These are phyloP conservation scores for Eolophus roseicapilla DNA, from an alignment of 2,113 vertebrate species.

Conservation along the genomic window DNA sequence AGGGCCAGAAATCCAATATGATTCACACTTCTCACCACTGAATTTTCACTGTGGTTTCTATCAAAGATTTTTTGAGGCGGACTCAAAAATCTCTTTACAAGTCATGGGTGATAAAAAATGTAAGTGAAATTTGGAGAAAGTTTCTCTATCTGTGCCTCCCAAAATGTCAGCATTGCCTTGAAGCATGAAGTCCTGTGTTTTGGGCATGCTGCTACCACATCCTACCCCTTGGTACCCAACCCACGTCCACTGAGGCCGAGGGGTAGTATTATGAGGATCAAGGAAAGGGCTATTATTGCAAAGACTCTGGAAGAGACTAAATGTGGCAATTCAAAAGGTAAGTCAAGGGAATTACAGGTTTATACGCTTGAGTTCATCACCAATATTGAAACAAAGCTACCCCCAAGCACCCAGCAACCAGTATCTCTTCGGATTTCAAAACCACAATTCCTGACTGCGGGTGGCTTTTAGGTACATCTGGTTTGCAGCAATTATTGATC, in stretches of 20 bases:
- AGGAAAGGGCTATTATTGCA: background rate
- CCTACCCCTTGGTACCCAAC: background rate
- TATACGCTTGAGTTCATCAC: background rate
- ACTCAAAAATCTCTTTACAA: background rate
- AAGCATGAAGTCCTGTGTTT: rapidly evolving
- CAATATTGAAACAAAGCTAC: background rate
- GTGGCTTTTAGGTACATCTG: background rate
- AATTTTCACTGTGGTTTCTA: background rate
- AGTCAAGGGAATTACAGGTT: background rate
- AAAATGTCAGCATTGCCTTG: rapidly evolving
- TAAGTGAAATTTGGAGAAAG: background rate
- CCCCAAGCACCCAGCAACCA: background rate
- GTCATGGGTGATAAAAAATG: background rate
- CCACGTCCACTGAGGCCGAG: rapidly evolving
- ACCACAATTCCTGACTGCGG: background rate
- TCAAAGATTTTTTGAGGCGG: background rate
- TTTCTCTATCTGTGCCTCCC: background rate
- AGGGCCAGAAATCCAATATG: rapidly evolving
- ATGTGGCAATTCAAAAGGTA: background rate
- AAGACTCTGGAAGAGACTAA: background rate
- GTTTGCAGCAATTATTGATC: background rate
- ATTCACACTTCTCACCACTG: background rate
- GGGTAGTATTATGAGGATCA: background rate
- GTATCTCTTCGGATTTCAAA: background rate
- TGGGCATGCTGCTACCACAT: background rate